A percentile compares a stretch with the other conserved stretches of the same genome.
Evolutionary conservation across 2,797 vertebrate genomes (phyloP).

Genomic region (Huso huso): DNA sequence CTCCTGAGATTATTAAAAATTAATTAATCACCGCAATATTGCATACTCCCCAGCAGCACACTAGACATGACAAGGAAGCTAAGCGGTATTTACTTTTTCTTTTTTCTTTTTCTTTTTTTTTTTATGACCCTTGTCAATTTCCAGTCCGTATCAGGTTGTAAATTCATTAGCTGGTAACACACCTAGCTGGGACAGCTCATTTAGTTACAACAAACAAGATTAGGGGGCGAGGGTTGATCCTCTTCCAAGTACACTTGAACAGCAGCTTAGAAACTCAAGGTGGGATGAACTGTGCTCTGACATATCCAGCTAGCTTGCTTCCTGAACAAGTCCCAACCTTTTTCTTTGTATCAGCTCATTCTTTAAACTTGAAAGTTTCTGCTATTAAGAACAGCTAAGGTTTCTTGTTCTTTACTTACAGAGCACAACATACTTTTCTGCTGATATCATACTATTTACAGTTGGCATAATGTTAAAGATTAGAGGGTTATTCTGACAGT

Average conservation of each 20-base stretch:
- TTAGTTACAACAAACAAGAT: slow-evolving; percentile 94
- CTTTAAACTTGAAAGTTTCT: too few species aligned
- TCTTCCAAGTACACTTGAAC: slow-evolving; percentile 13
- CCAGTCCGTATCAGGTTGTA: slow-evolving; percentile 79
- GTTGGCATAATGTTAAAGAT: too few species aligned
- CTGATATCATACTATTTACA: too few species aligned
- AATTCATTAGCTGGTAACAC: slow-evolving; percentile 96
- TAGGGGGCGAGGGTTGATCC: slow-evolving; percentile 45
- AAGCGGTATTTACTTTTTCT: slow-evolving; percentile 79
- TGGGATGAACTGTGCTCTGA: neutral
- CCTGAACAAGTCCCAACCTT: too few species aligned
- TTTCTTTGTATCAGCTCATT: too few species aligned
- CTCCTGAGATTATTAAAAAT: slow-evolving; percentile 68
- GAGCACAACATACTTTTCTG: too few species aligned
- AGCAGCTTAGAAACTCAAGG: slow-evolving; percentile 11
- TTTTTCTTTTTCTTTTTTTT: slow-evolving; percentile 34
- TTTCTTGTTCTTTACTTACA: too few species aligned
- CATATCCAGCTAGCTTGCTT: too few species aligned
- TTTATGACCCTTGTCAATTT: slow-evolving; percentile 78
- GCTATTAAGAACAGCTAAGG: too few species aligned
- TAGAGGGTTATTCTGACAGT: too few species aligned
- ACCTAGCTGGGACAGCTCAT: slow-evolving; percentile 85
- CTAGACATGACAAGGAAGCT: slow-evolving; percentile 39
- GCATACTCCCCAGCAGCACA: slow-evolving; percentile 44
- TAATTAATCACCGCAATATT: slow-evolving; percentile 70